Evolutionary conservation across 2,888 invertebrate genomes (phyloP).

Genomic region (Cephus runcator): DNA sequence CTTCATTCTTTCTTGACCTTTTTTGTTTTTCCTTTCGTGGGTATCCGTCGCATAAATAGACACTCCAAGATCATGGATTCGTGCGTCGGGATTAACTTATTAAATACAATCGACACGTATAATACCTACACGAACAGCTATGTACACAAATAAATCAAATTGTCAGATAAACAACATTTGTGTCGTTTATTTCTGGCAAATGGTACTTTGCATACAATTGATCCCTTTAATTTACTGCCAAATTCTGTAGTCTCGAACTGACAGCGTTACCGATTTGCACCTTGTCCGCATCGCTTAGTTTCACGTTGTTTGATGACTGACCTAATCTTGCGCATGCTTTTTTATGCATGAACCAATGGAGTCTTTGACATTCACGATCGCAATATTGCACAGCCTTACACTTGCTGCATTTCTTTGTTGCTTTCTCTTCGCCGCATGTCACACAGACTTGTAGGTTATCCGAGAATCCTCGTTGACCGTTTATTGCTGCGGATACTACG

Average conservation of each 20-base stretch:
- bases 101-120: neutral
- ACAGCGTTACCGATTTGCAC: conserved; percentile 52
- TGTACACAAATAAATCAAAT: neutral
- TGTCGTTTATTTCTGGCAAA: neutral
- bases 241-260: conserved; percentile 50
- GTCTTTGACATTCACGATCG: conserved; percentile 91
- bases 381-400: conserved; percentile 96
- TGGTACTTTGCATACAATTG: neutral
- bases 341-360: conserved; percentile 93
- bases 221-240: conserved; percentile 42
- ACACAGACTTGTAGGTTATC: conserved; percentile 78
- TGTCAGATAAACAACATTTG: neutral
- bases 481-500: conserved; percentile 83
- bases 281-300: conserved; percentile 49
- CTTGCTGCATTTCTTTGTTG: conserved; percentile 92
- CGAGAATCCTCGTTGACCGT: conserved; percentile 87
- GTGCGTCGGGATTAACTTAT: neutral
- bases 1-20: neutral
- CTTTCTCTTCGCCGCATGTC: conserved; percentile 89
- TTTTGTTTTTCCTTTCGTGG: neutral
- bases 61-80: neutral
- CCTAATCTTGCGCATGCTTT: conserved; percentile 80
- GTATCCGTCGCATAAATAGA: neutral
- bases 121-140: conserved; percentile 2
- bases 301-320: conserved; percentile 37